A percentile compares a stretch with the other conserved stretches of the same genome.
phyloP scores from a whole-genome alignment of 2,888 invertebrate genomes.

The Tetragonisca angustula region DNA sequence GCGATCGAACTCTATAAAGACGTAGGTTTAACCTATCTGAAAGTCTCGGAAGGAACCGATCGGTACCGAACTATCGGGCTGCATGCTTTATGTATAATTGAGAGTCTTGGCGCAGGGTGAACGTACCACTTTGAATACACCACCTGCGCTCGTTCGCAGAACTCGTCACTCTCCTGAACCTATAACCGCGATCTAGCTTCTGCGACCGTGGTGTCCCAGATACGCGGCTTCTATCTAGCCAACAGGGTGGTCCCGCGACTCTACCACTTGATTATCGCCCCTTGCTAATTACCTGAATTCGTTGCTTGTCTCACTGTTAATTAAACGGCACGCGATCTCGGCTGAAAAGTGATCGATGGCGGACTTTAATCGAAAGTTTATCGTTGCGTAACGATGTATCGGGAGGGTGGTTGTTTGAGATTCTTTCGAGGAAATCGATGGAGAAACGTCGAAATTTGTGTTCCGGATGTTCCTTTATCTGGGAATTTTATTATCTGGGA shows the following conservation, averaged over 20 bases:
- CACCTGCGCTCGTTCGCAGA: slow-evolving; percentile 76
- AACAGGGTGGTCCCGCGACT: slow-evolving; percentile 56
- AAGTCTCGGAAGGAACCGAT: not conserved
- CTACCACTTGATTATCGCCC: slow-evolving; percentile 48
- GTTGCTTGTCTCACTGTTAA: slow-evolving; percentile 13
- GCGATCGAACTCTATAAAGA: slow-evolving; percentile 32
- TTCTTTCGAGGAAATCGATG: slow-evolving; percentile 4
- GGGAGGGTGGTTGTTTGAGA: not conserved
- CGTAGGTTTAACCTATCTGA: slow-evolving; percentile 13
- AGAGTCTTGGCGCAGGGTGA: slow-evolving; percentile 40
- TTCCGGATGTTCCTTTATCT: rapidly evolving
- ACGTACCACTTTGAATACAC: slow-evolving; percentile 51
- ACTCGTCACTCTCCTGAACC: slow-evolving; percentile 67
- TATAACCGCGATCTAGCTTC: slow-evolving; percentile 69
- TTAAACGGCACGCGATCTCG: slow-evolving; percentile 18
- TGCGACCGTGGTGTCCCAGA: slow-evolving; percentile 61
- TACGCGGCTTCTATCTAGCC: slow-evolving; percentile 32
- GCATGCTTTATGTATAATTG: slow-evolving; percentile 55
- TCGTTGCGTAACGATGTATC: not conserved
- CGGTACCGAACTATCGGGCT: not conserved
- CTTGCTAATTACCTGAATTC: slow-evolving; percentile 61
- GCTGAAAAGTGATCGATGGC: slow-evolving; percentile 28
- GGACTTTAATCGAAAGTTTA: slow-evolving; percentile 33
- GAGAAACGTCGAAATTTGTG: not conserved
- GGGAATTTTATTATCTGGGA: not conserved